A percentile compares a stretch with the other conserved stretches of the same genome.
phyloP scores from a whole-genome alignment of 2,113 vertebrate species.

The Ptyas mucosa region DNA sequence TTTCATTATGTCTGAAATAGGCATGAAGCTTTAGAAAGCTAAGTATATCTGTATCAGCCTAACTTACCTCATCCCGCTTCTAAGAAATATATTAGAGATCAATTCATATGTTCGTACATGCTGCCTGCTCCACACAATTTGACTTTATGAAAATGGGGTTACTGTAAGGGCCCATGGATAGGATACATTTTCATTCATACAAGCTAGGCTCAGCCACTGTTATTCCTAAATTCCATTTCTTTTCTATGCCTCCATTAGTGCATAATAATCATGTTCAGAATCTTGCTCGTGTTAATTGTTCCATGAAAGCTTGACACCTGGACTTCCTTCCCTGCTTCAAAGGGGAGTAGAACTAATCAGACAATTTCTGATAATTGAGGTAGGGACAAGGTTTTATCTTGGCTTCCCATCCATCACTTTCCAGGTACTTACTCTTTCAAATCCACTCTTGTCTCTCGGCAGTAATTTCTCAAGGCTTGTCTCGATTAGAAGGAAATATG shows the following conservation, averaged over 20 bases:
- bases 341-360: constrained; percentile 19
- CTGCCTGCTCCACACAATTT: not conserved
- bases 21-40: not conserved
- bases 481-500: not conserved
- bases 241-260: not conserved
- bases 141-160: not conserved
- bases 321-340: constrained; percentile 2
- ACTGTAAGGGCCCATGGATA: not conserved
- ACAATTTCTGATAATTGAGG: constrained; percentile 31
- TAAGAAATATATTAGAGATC: not conserved
- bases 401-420: constrained; percentile 14
- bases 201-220: not conserved
- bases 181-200: not conserved
- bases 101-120: not conserved
- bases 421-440: constrained; percentile 18
- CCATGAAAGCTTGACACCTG: constrained; percentile 11
- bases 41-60: not conserved
- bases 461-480: constrained; percentile 14
- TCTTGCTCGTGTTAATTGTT: constrained; percentile 4
- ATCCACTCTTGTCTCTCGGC: not conserved
- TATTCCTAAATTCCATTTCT: not conserved
- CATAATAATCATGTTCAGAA: constrained; percentile 14
- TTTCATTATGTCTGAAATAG: not conserved
- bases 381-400: constrained; percentile 17
- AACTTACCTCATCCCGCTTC: not conserved